Evolutionary conservation across 2,888 invertebrate species (phyloP).

Genomic region (Geotrupes spiniger): DNA sequence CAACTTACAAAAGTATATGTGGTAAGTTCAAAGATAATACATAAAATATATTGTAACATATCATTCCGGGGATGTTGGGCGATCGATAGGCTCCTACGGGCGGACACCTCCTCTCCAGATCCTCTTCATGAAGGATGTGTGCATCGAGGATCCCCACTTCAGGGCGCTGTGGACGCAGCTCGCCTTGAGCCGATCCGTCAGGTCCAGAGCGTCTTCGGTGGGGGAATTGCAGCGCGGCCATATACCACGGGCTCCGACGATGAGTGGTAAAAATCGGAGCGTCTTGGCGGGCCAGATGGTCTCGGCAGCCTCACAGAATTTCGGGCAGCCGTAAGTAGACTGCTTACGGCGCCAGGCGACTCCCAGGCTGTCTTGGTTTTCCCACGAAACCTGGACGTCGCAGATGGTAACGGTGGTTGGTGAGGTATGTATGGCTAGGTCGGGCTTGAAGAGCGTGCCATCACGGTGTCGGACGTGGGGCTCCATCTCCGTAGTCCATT

Average conservation of each 20-base stretch:
- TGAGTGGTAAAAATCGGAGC: conserved; percentile 12
- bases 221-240: conserved; percentile 17
- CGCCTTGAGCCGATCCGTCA: no score
- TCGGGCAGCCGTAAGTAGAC: conserved; percentile 11
- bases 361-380: conserved; percentile 14
- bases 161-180: no score
- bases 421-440: conserved; percentile 14
- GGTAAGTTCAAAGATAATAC: no score
- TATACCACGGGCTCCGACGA: conserved; percentile 24
- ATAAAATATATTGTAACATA: no score
- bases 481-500: conserved; percentile 1
- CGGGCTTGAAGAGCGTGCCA: conserved; percentile 29
- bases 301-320: neutral
- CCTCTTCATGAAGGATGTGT: no score
- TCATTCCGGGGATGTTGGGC: no score
- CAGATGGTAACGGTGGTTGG: neutral
- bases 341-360: conserved; percentile 21
- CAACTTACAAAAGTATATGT: no score
- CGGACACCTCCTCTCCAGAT: no score
- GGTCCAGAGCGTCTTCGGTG: no score
- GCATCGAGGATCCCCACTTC: no score
- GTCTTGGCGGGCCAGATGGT: conserved; percentile 2
- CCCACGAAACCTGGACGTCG: conserved; percentile 24
- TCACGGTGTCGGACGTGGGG: conserved; percentile 25
- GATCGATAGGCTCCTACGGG: no score